Percentiles rank a stretch among this genome's conserved stretches.
phyloP scores from a whole-genome alignment of 1,140 invertebrate genomes.

The Camponotus vicinus region DNA sequence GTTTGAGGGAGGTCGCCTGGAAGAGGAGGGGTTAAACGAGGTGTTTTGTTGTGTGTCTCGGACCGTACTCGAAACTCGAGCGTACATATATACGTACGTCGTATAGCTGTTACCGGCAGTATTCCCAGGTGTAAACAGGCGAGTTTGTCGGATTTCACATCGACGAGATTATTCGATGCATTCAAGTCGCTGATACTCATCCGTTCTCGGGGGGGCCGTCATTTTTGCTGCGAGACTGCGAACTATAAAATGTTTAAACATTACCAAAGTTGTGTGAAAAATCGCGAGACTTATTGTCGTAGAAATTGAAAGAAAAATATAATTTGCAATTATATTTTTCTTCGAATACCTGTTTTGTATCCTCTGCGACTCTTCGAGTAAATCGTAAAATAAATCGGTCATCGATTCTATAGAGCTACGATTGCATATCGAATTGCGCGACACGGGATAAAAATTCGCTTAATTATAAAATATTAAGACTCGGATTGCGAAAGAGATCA shows the following conservation, averaged over 20 bases:
- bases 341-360: neutral
- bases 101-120: conserved; percentile 4
- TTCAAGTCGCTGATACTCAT: conserved; percentile 40
- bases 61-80: conserved; percentile 21
- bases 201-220: neutral
- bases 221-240: neutral
- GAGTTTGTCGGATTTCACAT: conserved; percentile 52
- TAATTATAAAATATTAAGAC: conserved; percentile 17
- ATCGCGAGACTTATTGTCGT: neutral
- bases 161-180: conserved; percentile 51
- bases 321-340: neutral
- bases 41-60: conserved; percentile 60
- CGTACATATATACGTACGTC: conserved; percentile 5
- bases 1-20: conserved; percentile 27
- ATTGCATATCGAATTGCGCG: neutral
- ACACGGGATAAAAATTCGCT: neutral
- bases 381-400: neutral
- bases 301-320: neutral
- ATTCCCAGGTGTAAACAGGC: conserved; percentile 50
- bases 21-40: conserved; percentile 49
- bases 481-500: conserved; percentile 32
- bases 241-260: neutral
- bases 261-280: neutral
- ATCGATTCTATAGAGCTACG: neutral
- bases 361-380: neutral